Evolutionary conservation across 2,888 invertebrate species (phyloP).

Genomic region (Temnothorax ravouxi): DNA sequence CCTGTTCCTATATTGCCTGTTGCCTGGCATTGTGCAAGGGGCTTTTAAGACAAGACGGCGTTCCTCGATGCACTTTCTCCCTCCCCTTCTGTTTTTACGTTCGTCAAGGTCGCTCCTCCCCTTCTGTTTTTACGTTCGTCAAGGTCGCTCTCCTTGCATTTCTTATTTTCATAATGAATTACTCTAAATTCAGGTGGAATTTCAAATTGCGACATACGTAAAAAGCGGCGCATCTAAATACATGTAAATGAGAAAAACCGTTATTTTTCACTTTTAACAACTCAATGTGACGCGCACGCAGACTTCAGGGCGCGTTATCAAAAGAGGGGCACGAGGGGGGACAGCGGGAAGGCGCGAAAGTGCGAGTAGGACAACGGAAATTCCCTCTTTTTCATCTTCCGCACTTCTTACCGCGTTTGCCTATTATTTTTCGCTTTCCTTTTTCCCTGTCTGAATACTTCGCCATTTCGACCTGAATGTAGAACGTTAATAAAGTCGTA

Average conservation of each 20-base stretch:
- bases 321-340: no score
- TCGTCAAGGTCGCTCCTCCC: no score
- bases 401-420: neutral
- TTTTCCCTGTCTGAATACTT: neutral
- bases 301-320: no score
- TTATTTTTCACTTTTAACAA: neutral
- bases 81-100: no score
- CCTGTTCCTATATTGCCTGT: no score
- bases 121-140: neutral
- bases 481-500: neutral
- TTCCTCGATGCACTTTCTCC: no score
- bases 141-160: neutral
- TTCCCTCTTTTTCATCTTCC: slow-evolving; percentile 2
- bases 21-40: no score
- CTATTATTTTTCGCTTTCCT: neutral
- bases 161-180: neutral
- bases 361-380: no score
- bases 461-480: neutral
- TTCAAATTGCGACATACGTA: neutral
- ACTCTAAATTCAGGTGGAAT: neutral
- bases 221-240: no score
- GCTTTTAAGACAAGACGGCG: neutral
- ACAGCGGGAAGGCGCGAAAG: no score
- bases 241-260: no score
- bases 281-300: neutral